Percentiles rank a stretch among this genome's conserved stretches.
These are phyloP conservation scores for Sphaerodactylus townsendi DNA, from an alignment of 2,113 vertebrate genomes.

Conservation along the genomic window DNA sequence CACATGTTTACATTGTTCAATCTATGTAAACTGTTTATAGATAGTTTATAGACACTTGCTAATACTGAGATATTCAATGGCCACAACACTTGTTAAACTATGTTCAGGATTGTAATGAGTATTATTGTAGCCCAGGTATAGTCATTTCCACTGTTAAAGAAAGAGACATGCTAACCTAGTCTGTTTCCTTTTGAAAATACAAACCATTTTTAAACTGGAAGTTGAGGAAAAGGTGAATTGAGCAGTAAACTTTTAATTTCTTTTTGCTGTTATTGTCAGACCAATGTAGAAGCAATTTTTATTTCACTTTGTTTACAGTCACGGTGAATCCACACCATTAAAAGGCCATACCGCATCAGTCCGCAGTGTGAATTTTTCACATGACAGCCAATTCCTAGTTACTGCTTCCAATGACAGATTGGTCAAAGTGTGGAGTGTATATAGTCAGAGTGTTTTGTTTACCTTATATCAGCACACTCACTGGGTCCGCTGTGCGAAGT, in stretches of 20 bases:
- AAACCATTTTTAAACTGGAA: neutral
- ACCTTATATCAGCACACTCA: conserved; percentile 89
- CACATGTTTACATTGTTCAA: too few species aligned
- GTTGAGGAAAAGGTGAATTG: neutral
- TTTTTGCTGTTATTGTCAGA: neutral
- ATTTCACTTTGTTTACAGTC: conserved; percentile 71
- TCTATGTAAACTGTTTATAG: too few species aligned
- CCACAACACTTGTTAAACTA: too few species aligned
- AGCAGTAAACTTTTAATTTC: neutral
- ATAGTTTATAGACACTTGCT: too few species aligned
- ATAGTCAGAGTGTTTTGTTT: conserved; percentile 81
- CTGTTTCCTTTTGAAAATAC: neutral
- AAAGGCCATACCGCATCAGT: conserved; percentile 89
- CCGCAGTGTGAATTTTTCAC: conserved; percentile 88
- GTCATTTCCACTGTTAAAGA: too few species aligned
- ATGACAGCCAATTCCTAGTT: conserved; percentile 81
- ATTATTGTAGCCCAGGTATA: too few species aligned
- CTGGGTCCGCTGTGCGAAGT: conserved; percentile 94
- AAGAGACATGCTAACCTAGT: neutral
- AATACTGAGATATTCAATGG: too few species aligned
- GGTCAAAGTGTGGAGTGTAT: conserved; percentile 90
- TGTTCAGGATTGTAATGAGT: too few species aligned
- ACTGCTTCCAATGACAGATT: conserved; percentile 94
- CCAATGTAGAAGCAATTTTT: neutral
- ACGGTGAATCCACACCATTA: conserved; percentile 85